Evolutionary conservation across 2,888 invertebrate genomes (phyloP), one percentile per base, ranked within the genome.

Genomic region (Synanthedon andrenaeformis): DNA sequence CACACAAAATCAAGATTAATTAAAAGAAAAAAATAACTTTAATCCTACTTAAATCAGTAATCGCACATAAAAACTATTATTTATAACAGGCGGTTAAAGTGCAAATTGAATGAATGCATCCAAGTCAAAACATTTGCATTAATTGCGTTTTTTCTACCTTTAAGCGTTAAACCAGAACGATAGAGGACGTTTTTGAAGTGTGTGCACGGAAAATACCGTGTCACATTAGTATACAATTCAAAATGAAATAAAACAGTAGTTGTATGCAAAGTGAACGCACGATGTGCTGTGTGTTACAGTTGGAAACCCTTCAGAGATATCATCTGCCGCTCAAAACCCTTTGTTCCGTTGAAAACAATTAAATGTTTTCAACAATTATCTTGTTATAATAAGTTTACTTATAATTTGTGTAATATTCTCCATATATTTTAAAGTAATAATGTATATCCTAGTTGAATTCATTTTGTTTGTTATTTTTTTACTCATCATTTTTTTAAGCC

Each of bases 391-490:
- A 81, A 83, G 79, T 35, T 35, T 35, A 35, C 35, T 35, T 35
- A 35, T 35, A 35, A 35, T 35, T 35, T 51, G 60, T 67, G 55
- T 65, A 35, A 51, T 68, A 68, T 66, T 57, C 62, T 41, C 54
- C 59, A 58, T 56, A 58, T 61, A 45, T 8, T 35, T 35, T 35
- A 52, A 54, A 55, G 52, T 57, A 52, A 49, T 49, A 13, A 17
- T 2, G 4, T 1, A n/a, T 51, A 14, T 41, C 35, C 6, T 12
- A 28, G 23, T 54, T 35, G 17, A 54, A 49, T 4, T 42, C 67
- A 77, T 75, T 82, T 81, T 80, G 28, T 28, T 17, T n/a, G n/a
- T 28, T 28, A 4, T 6, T 28, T 81, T 74, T 78, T 23, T 1
- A 23, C 23, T 23, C 23, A 23, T 5, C 1, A 23, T 4, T 23